Conservation (phyloP, 2,888 invertebrate species). For the Melieria picta region DNA sequence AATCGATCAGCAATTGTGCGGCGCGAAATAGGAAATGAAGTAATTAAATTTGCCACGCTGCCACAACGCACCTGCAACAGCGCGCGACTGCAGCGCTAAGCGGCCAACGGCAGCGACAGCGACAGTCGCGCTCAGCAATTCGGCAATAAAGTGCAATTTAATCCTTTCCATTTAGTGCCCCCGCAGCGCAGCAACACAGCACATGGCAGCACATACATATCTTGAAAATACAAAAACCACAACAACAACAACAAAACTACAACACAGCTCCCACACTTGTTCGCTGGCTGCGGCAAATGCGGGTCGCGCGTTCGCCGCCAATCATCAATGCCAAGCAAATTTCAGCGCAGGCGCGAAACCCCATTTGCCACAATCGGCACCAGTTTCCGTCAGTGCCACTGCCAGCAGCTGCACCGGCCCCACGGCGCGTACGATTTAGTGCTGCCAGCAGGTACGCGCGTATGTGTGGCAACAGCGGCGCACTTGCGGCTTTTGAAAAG, state of each 20-base stretch:
- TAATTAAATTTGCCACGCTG: slow-evolving; percentile 3
- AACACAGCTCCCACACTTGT: slow-evolving; percentile 30
- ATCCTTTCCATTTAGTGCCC: slow-evolving; percentile 36
- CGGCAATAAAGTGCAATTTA: slow-evolving; percentile 18
- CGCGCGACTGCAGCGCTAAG: not conserved
- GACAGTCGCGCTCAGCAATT: not conserved
- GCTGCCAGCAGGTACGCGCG: too few relatives aligned
- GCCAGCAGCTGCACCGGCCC: too few relatives aligned
- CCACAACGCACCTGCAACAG: slow-evolving; percentile 21
- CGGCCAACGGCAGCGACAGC: not conserved
- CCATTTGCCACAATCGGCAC: slow-evolving; percentile 26
- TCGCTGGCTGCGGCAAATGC: not conserved
- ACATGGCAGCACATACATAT: not conserved
- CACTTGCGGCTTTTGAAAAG: too few relatives aligned
- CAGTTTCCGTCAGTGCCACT: too few relatives aligned
- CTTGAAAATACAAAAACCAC: not conserved
- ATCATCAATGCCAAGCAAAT: slow-evolving; percentile 33
- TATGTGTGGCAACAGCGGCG: too few relatives aligned
- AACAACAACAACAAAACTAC: not conserved
- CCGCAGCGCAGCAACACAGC: slow-evolving; percentile 3
- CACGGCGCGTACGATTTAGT: too few relatives aligned
- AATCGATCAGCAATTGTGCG: too few relatives aligned
- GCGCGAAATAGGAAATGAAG: not conserved
- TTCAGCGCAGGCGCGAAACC: slow-evolving; percentile 35
- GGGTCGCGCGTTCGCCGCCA: slow-evolving; percentile 4